These are phyloP conservation scores for Hemaris fuciformis DNA, from an alignment of 2,888 invertebrate genomes.

Conservation along the genomic window DNA sequence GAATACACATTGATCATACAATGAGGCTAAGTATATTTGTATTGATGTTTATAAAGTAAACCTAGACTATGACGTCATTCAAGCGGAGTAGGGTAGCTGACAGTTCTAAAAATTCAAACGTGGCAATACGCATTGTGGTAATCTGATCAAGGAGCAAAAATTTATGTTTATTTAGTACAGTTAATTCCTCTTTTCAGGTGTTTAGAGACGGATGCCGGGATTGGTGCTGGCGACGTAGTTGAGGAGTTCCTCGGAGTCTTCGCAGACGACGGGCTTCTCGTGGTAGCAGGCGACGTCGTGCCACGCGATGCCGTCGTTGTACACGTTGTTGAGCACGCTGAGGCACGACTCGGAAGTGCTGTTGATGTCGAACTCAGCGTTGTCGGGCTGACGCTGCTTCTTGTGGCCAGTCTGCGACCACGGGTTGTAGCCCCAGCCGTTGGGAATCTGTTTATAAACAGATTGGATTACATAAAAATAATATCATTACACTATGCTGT, in stretches of 20 bases:
- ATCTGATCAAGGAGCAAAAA: neutral
- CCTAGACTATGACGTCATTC: neutral
- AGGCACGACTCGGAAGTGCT: slow-evolving; percentile 93
- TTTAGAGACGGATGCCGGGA: slow-evolving; percentile 89
- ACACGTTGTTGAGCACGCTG: slow-evolving; percentile 94
- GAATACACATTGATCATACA: neutral
- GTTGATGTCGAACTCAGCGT: slow-evolving; percentile 95
- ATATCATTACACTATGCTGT: too few species aligned
- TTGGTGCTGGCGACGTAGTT: slow-evolving; percentile 92
- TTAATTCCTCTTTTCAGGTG: neutral
- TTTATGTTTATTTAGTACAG: neutral
- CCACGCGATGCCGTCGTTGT: slow-evolving; percentile 96
- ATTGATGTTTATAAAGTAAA: neutral
- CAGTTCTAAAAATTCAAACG: neutral
- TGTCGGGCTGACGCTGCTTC: slow-evolving; percentile 93
- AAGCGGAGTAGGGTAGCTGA: neutral
- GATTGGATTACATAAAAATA: neutral
- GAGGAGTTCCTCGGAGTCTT: slow-evolving; percentile 93
- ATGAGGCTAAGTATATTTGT: too few species aligned
- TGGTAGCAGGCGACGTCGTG: slow-evolving; percentile 97
- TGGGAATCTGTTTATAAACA: slow-evolving; percentile 70
- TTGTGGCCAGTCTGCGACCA: slow-evolving; percentile 96
- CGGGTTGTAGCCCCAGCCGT: slow-evolving; percentile 91
- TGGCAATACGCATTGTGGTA: neutral
- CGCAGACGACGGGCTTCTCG: slow-evolving; percentile 95